A percentile compares a stretch with the other conserved stretches of the same genome.
These are phyloP conservation scores for Priocnemis perturbator DNA, from an alignment of 2,888 invertebrate species.

Conservation along the genomic window DNA sequence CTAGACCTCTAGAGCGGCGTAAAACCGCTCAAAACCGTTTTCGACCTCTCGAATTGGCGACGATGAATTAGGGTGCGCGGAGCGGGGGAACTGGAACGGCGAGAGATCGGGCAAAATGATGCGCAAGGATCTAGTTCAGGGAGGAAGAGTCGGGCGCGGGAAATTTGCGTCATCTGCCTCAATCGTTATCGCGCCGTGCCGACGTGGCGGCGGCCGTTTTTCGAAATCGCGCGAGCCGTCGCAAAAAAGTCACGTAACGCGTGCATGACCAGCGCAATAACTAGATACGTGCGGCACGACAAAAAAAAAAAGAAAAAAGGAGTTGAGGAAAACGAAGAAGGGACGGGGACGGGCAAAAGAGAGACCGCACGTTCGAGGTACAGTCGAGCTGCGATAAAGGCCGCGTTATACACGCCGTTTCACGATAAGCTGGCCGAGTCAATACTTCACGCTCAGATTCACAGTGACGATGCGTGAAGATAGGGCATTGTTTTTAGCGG, in stretches of 20 bases:
- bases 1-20: constrained; percentile 2
- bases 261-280: constrained; percentile 18
- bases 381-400: constrained; percentile 25
- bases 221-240: no score
- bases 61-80: neutral
- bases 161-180: neutral
- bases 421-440: constrained; percentile 31
- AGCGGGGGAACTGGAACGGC: neutral
- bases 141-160: neutral
- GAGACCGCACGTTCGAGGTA: constrained; percentile 20
- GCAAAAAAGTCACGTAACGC: constrained; percentile 6
- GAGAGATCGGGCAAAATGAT: neutral
- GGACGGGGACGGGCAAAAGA: neutral
- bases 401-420: constrained; percentile 8
- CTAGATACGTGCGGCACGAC: constrained; percentile 12
- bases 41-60: neutral
- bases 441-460: constrained; percentile 10
- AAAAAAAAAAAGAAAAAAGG: neutral
- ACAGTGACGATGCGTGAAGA: constrained; percentile 1
- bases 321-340: neutral
- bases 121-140: neutral
- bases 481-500: constrained; percentile 36
- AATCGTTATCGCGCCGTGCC: neutral
- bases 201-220: no score
- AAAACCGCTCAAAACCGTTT: no score